Conservation (phyloP, 2,113 vertebrate species). For the Stomatorhinus ivindoensis region DNA sequence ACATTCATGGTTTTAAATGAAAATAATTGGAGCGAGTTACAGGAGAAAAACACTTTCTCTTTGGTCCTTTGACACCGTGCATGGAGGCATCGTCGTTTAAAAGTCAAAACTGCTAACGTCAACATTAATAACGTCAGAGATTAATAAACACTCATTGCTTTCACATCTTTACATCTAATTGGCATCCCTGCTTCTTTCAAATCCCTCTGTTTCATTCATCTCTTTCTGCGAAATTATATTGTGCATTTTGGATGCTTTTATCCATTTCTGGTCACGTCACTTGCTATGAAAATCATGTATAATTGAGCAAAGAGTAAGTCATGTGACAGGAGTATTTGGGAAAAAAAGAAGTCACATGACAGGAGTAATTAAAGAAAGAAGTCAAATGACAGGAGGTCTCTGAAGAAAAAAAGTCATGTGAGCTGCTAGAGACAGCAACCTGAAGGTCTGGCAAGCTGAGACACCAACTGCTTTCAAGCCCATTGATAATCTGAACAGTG, state of each 20-base stretch:
- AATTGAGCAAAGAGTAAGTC: not conserved
- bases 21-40: conserved; percentile 8
- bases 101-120: not conserved
- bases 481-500: not conserved
- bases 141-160: not conserved
- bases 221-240: not conserved
- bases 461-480: not conserved
- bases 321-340: not conserved
- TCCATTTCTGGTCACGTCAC: not conserved
- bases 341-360: not conserved
- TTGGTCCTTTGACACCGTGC: conserved; percentile 17
- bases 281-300: not conserved
- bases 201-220: not conserved
- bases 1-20: conserved; percentile 34
- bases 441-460: not conserved
- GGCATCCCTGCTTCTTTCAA: not conserved
- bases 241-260: not conserved
- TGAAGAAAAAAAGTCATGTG: not conserved
- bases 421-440: not conserved
- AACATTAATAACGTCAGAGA: not conserved
- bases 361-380: not conserved
- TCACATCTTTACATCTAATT: not conserved
- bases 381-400: not conserved
- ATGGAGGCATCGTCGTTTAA: not conserved
- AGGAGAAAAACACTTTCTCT: conserved; percentile 21